A percentile compares a stretch with the other conserved stretches of the same genome.
These are phyloP conservation scores for Latrodectus hesperus DNA, from an alignment of 2,888 invertebrate genomes.

Conservation along the genomic window DNA sequence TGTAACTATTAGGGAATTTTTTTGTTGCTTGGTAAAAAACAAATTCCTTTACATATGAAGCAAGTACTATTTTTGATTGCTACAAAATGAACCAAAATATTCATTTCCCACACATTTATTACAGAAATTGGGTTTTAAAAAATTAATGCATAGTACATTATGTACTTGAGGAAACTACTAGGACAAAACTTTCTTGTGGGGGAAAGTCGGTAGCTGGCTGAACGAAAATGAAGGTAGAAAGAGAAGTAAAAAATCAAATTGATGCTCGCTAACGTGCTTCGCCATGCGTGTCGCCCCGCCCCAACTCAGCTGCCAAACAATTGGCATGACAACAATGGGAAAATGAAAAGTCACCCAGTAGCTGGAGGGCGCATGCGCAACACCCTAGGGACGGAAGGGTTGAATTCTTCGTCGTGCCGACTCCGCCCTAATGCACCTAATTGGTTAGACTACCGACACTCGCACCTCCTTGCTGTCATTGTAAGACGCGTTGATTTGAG, in stretches of 20 bases:
- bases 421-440: slow-evolving; percentile 37
- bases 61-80: too few relatives aligned
- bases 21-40: too few relatives aligned
- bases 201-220: background rate
- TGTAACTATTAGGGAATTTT: too few relatives aligned
- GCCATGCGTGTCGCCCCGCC: slow-evolving; percentile 40
- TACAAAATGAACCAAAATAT: too few relatives aligned
- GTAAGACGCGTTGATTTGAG: background rate
- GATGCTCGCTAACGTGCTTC: background rate
- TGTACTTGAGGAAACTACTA: too few relatives aligned
- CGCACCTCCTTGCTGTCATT: background rate
- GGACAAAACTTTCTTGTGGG: too few relatives aligned
- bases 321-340: slow-evolving; percentile 42
- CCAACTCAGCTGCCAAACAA: slow-evolving; percentile 17
- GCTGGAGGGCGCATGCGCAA: slow-evolving; percentile 52
- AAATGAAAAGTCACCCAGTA: slow-evolving; percentile 51
- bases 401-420: background rate
- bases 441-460: slow-evolving; percentile 28
- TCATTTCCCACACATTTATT: too few relatives aligned
- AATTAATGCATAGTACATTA: too few relatives aligned
- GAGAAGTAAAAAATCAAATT: background rate
- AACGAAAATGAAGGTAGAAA: background rate
- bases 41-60: too few relatives aligned
- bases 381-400: slow-evolving; percentile 42
- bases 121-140: too few relatives aligned